Evolutionary conservation across 2,888 invertebrate species (phyloP), one percentile per base, ranked within the genome.

Genomic region (Neoscelio sp.): DNA sequence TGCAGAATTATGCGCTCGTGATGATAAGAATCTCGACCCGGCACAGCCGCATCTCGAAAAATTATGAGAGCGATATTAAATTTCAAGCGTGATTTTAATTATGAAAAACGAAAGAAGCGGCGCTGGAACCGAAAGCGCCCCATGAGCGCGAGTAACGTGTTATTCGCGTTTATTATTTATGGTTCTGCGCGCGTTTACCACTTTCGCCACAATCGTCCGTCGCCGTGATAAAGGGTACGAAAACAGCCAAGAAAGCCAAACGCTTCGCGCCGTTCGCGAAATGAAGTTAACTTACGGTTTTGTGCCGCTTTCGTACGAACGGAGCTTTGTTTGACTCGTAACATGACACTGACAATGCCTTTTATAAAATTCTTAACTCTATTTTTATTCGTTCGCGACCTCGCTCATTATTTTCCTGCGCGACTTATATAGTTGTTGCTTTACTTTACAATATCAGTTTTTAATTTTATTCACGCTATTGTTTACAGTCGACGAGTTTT

Each of bases 11-110:
- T 86, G 80, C 81, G 79, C 81, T 71, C 80, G 82, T 78, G 81
- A 81, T 77, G 84, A 81, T 77, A 78, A 81, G 83, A 87, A 87
- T 87, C 81, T 83, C 84, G 82, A 81, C 82, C 62, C 38, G 40
- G 64, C 64, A 60, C 52, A 48, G 35, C 30, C 60, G 78, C 46
- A 75, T 75, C 38, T 10, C 74, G 82, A 82, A 85, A 86, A 87
- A 85, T 87, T 85, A 86, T 81, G 84, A 81, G 81, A 80, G 71
- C 68, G 82, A 85, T 86, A 88, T 87, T 88, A 87, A 86, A 88
- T 88, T 88, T 87, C 84, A 83, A 81, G 85, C 84, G 81, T 80
- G 84, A 86, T 85, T 88, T 87, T 88, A 86, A 88, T 87, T 88
- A 85, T 82, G 82, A 65, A 77, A 86, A 84, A 85, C 80, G 82